phyloP scores from a whole-genome alignment of 2,113 vertebrate species.

The Amblyopsis rosae region DNA sequence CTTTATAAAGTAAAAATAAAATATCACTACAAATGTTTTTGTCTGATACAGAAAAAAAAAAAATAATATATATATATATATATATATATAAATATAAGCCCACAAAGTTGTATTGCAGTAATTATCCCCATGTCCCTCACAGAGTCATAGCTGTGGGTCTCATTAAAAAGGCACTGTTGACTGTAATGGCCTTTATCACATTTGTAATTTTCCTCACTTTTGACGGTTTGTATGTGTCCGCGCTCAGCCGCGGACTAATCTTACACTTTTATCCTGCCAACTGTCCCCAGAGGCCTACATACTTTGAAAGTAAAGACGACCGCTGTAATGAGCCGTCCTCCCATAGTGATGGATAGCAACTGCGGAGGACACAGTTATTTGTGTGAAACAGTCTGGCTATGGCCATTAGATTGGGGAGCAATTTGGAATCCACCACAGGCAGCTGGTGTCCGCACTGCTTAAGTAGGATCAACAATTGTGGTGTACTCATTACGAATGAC shows the following conservation, averaged over 20 bases:
- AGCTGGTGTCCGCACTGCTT: neutral
- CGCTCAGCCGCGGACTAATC: conserved; percentile 27
- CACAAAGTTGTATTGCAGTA: neutral
- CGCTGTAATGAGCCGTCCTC: conserved; percentile 10
- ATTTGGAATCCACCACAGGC: conserved; percentile 17
- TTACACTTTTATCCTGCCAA: neutral
- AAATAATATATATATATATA: too few species aligned
- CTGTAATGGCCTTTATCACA: neutral
- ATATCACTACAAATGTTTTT: too few species aligned
- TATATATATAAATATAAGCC: too few species aligned
- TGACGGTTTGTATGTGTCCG: neutral
- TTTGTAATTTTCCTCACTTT: conserved; percentile 9
- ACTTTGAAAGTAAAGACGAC: conserved; percentile 11
- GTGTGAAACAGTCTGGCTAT: conserved; percentile 16
- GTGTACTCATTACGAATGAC: conserved; percentile 28
- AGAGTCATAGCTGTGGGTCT: neutral
- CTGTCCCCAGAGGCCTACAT: conserved; percentile 8
- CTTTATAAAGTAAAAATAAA: too few species aligned
- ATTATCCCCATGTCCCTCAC: neutral
- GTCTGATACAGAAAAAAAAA: too few species aligned
- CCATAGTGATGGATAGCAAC: conserved; percentile 7
- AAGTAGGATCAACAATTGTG: too few species aligned
- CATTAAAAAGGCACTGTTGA: neutral
- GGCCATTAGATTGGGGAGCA: conserved; percentile 30
- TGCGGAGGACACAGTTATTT: conserved; percentile 20